phyloP scores from a whole-genome alignment of 2,113 vertebrate species.

The Aix galericulata region DNA sequence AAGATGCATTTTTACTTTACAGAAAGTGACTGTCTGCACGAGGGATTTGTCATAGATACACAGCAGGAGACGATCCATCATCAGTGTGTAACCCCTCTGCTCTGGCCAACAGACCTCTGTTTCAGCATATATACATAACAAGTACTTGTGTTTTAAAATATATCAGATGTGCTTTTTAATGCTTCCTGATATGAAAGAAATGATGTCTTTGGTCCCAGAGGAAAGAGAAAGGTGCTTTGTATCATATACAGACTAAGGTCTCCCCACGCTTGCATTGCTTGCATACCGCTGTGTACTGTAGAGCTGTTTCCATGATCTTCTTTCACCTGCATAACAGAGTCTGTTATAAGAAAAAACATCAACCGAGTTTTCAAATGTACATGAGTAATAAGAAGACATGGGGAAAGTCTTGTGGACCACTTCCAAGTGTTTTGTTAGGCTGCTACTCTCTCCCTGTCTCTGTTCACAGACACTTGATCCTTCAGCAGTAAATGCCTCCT shows the following conservation, averaged over 20 bases:
- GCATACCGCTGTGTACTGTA: background rate
- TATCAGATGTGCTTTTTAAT: background rate
- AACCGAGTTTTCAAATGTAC: background rate
- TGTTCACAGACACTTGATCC: slow-evolving; percentile 68
- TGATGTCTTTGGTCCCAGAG: background rate
- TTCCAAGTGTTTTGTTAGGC: slow-evolving; percentile 67
- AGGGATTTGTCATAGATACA: background rate
- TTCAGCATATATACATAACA: background rate
- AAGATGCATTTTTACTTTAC: background rate
- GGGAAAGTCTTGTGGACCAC: slow-evolving; percentile 2
- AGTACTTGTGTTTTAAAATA: background rate
- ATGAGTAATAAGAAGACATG: background rate
- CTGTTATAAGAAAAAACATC: background rate
- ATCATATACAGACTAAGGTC: background rate
- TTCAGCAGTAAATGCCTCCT: slow-evolving; percentile 50
- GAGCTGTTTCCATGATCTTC: background rate
- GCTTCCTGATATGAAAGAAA: background rate
- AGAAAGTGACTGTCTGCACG: background rate
- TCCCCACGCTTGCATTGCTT: background rate
- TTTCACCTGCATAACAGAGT: no score
- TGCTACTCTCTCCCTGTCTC: background rate
- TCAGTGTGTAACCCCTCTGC: background rate
- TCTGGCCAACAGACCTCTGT: background rate
- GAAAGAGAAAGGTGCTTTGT: background rate
- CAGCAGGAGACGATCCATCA: background rate